Evolutionary conservation across 2,797 vertebrate species (phyloP).

Genomic region (Chelonia mydas): DNA sequence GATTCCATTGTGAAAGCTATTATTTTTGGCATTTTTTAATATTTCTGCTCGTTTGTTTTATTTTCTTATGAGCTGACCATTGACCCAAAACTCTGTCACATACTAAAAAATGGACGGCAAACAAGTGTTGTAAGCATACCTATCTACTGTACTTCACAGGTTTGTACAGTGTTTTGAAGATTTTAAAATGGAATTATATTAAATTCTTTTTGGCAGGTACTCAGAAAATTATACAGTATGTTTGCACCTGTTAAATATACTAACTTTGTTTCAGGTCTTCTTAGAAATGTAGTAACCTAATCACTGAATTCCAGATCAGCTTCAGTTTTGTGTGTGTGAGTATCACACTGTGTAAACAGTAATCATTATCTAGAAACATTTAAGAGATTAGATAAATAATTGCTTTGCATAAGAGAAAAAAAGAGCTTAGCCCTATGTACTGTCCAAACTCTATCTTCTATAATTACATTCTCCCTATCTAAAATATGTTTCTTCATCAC

Average conservation of each 20-base stretch:
- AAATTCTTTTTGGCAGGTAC: background rate
- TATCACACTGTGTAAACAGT: background rate
- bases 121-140: background rate
- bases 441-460: background rate
- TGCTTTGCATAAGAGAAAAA: background rate
- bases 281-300: background rate
- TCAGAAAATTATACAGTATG: background rate
- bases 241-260: background rate
- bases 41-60: background rate
- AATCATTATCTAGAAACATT: background rate
- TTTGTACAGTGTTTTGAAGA: background rate
- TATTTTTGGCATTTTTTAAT: background rate
- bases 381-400: background rate
- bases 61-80: background rate
- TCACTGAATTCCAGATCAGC: background rate
- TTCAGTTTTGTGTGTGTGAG: background rate
- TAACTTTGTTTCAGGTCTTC: background rate
- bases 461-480: background rate
- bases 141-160: background rate
- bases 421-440: background rate
- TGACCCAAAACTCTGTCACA: background rate
- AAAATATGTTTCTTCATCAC: background rate
- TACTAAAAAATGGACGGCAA: background rate
- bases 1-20: background rate
- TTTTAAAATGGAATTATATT: background rate